Conservation (phyloP, 23 tunicate species). For the Trididemnum clinides region DNA sequence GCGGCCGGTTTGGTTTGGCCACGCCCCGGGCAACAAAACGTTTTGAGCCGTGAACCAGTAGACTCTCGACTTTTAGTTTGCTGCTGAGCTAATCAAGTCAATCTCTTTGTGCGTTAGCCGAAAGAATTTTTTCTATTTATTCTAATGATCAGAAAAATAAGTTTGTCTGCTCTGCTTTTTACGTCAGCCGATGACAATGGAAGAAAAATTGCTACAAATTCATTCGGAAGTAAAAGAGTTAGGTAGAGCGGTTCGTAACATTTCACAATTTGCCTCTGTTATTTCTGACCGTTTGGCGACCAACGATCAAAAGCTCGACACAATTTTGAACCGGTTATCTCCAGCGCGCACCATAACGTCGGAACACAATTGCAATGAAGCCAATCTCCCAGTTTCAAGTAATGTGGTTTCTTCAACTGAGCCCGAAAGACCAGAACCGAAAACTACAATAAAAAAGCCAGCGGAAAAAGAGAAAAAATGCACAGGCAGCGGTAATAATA, state of each 20-base stretch:
- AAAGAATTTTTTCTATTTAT: too few species aligned
- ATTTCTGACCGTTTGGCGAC: background rate
- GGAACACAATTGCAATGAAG: too few species aligned
- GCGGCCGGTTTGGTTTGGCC: too few species aligned
- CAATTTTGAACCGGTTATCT: slow-evolving; percentile 1
- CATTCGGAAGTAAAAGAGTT: background rate
- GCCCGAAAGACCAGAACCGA: background rate
- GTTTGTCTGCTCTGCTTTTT: too few species aligned
- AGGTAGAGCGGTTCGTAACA: background rate
- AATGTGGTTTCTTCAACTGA: background rate
- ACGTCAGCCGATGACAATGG: slow-evolving; percentile 1
- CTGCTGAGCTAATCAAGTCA: too few species aligned
- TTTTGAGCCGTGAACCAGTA: too few species aligned
- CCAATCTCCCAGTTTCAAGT: background rate
- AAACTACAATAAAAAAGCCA: background rate
- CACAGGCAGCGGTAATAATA: too few species aligned
- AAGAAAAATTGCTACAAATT: background rate
- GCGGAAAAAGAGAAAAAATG: too few species aligned
- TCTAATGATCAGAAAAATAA: too few species aligned
- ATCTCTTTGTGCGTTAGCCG: too few species aligned
- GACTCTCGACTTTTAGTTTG: too few species aligned
- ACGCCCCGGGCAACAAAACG: too few species aligned
- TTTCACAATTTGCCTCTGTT: slow-evolving; percentile 8
- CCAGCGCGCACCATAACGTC: background rate
- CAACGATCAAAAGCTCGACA: slow-evolving; percentile 21